These are phyloP conservation scores for Fregetta grallaria DNA, from an alignment of 2,113 vertebrate species.

Conservation along the genomic window DNA sequence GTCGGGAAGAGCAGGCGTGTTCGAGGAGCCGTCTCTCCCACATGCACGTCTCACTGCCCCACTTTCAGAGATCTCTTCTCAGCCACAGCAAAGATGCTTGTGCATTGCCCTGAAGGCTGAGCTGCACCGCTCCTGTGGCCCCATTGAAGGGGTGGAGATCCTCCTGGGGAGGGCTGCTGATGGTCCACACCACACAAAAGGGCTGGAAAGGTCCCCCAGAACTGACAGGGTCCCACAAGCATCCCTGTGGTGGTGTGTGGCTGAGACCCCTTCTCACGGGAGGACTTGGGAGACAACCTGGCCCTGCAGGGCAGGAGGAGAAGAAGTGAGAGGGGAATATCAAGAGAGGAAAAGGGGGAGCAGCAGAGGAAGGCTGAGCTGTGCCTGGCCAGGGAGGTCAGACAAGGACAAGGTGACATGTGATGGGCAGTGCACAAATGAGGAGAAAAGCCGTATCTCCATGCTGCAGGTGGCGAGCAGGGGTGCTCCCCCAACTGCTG, in stretches of 20 bases:
- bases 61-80: neutral
- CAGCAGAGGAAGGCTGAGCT: too few species aligned
- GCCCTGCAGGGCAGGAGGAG: too few species aligned
- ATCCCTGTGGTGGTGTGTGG: too few species aligned
- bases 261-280: too few species aligned
- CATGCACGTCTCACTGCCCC: neutral
- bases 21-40: neutral
- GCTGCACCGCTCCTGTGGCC: neutral
- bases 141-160: neutral
- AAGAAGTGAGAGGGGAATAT: too few species aligned
- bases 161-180: neutral
- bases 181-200: neutral
- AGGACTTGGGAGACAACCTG: too few species aligned
- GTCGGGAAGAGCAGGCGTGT: neutral
- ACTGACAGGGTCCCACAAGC: too few species aligned
- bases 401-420: fast-evolving
- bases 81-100: neutral
- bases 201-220: neutral
- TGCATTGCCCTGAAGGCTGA: neutral
- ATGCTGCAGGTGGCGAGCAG: neutral
- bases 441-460: neutral
- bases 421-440: neutral
- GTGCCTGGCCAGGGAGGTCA: too few species aligned
- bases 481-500: neutral
- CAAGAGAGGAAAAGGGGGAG: too few species aligned